Conservation (phyloP, 2,888 invertebrate species). For the Theretra japonica region DNA sequence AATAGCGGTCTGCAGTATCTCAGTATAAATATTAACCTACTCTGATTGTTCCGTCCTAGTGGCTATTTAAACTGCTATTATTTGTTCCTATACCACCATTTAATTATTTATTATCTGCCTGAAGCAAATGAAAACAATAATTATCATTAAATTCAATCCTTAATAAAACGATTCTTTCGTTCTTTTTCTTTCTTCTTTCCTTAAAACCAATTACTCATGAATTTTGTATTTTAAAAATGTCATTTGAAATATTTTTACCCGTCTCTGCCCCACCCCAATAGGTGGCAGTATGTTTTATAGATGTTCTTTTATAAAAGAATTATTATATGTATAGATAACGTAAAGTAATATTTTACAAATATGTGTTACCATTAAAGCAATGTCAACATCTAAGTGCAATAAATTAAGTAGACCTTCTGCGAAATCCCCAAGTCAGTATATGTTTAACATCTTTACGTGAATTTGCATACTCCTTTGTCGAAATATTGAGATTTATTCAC, state of each 20-base stretch:
- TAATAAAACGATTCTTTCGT: too few species aligned
- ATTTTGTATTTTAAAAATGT: too few species aligned
- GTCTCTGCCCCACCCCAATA: too few species aligned
- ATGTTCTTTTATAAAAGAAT: too few species aligned
- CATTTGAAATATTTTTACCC: too few species aligned
- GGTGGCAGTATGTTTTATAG: too few species aligned
- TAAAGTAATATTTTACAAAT: too few species aligned
- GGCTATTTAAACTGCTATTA: neutral
- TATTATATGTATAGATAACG: too few species aligned
- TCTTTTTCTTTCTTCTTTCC: too few species aligned
- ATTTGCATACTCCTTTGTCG: neutral
- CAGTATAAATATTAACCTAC: constrained; percentile 7
- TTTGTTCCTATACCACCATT: neutral
- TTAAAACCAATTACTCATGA: too few species aligned
- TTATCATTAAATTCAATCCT: too few species aligned
- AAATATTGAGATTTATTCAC: neutral
- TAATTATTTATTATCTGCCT: neutral
- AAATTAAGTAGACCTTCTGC: neutral
- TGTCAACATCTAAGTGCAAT: neutral
- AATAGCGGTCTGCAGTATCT: neutral
- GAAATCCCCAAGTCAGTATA: constrained; percentile 16
- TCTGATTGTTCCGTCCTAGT: neutral
- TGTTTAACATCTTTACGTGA: constrained; percentile 16
- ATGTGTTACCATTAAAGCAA: neutral
- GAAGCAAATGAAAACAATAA: too few species aligned